Conservation (phyloP, 2,113 vertebrate genomes). For the Nothobranchius kuhntae region DNA sequence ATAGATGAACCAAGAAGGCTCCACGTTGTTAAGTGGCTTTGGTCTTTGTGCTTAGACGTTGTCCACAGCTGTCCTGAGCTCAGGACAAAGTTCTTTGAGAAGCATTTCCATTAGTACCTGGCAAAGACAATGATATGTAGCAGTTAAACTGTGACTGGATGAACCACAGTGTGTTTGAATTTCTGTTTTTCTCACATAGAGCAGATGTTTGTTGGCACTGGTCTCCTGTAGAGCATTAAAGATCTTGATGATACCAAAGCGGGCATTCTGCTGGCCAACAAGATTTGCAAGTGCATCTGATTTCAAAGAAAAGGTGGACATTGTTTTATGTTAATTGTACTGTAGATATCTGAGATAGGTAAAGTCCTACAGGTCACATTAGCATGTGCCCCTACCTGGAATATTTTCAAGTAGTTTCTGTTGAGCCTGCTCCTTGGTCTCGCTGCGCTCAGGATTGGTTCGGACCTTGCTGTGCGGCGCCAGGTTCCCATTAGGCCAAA, state of each 20-base stretch:
- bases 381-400: conserved; percentile 82
- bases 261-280: conserved; percentile 96
- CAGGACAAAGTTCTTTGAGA: conserved; percentile 92
- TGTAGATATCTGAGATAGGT: not conserved
- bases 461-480: conserved; percentile 81
- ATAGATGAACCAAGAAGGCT: conserved; percentile 16
- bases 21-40: not conserved
- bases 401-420: conserved; percentile 98
- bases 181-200: conserved; percentile 86
- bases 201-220: conserved; percentile 95
- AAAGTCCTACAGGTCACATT: not conserved
- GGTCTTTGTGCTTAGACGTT: conserved; percentile 73
- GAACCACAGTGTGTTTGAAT: not conserved
- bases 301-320: not conserved
- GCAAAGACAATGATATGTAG: not conserved
- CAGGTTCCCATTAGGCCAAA: conserved; percentile 93
- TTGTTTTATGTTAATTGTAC: not conserved
- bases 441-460: conserved; percentile 82
- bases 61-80: conserved; percentile 86
- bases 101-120: conserved; percentile 95
- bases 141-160: not conserved
- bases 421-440: conserved; percentile 92
- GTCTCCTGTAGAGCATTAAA: conserved; percentile 95
- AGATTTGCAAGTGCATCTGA: conserved; percentile 93
- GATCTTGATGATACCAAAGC: conserved; percentile 95